A percentile compares a stretch with the other conserved stretches of the same genome.
Evolutionary conservation across 2,888 invertebrate species (phyloP).

Genomic region (Ornithoptera alexandrae): DNA sequence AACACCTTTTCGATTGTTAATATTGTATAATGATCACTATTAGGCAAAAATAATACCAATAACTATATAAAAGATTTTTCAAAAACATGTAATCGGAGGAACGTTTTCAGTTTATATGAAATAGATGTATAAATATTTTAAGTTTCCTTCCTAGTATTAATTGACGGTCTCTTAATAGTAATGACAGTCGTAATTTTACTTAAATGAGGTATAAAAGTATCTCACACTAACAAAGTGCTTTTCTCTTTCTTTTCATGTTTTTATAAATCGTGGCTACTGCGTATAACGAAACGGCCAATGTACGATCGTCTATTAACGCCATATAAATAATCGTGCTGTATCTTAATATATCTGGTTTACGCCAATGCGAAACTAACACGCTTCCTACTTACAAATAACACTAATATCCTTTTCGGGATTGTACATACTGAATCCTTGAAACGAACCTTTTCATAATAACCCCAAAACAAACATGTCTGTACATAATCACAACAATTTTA

Average conservation of each 20-base stretch:
- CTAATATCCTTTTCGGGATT: slow-evolving; percentile 50
- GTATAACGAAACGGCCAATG: slow-evolving; percentile 49
- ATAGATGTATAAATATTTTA: neutral
- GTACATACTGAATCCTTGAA: slow-evolving; percentile 46
- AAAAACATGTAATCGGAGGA: neutral
- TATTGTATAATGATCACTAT: slow-evolving; percentile 1
- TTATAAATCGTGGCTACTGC: slow-evolving; percentile 77
- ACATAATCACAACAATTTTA: slow-evolving; percentile 12
- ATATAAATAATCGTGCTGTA: slow-evolving; percentile 62
- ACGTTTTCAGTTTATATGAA: too few species aligned
- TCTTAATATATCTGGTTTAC: slow-evolving; percentile 77
- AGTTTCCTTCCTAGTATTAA: neutral
- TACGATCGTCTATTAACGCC: slow-evolving; percentile 63
- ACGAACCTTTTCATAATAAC: slow-evolving; percentile 7
- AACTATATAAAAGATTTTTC: neutral
- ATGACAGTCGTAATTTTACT: slow-evolving; percentile 39
- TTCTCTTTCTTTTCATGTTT: slow-evolving; percentile 79
- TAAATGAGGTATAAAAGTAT: slow-evolving; percentile 56
- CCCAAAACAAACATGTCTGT: slow-evolving; percentile 19
- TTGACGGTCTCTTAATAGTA: neutral
- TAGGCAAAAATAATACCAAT: neutral
- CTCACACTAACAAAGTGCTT: slow-evolving; percentile 77
- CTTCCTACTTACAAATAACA: slow-evolving; percentile 50
- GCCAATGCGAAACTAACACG: slow-evolving; percentile 74
- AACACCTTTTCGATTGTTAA: neutral